Evolutionary conservation across 1,140 invertebrate genomes (phyloP), one percentile per base, ranked within the genome.

Genomic region (Pseudomyrmex sp.): DNA sequence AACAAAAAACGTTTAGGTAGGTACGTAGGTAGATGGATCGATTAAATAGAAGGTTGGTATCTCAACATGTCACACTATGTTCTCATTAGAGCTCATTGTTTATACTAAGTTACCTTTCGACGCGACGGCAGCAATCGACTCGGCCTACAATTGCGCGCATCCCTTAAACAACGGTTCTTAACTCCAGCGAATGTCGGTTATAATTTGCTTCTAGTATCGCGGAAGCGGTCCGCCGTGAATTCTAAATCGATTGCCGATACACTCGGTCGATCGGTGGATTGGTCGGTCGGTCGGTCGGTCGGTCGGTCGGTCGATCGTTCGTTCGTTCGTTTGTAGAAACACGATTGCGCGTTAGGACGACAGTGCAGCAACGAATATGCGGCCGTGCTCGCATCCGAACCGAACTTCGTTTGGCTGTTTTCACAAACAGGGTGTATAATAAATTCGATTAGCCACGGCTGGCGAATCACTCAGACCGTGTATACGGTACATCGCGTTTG

Each of bases 391-490:
- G 66, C 48, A 18, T 18, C 65, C 23, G 5, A 3, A 44, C 9
- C 63, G 46, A 23, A 44, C 69, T 84, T 68, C 73, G 86, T 86
- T 73, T 86, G 63, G 75, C 58, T 83, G 75, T 84, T 88, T 84
- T 84, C 86, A 35, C 35, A 80, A 88, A 87, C 86, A 84, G 83
- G 87, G 68, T 83, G 87, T 88, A 88, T 88, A 88, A 88, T 88
- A 88, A 88, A 88, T 88, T 88, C 83, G 87, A 88, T 88, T 88
- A 88, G 77, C 86, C 76, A 70, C 66, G 66, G 63, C 80, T 61
- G 18, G 83, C 73, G 83, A 85, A 85, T 77, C 84, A 68, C 66
- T 75, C 83, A 65, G 72, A 69, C 72, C 5, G 61, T 65, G 83
- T 85, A 82, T 77, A 85, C 46, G 61, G 70, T 85, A 66, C 87